Percentiles rank a stretch among this genome's conserved stretches.
Evolutionary conservation across 2,113 vertebrate species (phyloP).

Genomic region (Noturus placidus): DNA sequence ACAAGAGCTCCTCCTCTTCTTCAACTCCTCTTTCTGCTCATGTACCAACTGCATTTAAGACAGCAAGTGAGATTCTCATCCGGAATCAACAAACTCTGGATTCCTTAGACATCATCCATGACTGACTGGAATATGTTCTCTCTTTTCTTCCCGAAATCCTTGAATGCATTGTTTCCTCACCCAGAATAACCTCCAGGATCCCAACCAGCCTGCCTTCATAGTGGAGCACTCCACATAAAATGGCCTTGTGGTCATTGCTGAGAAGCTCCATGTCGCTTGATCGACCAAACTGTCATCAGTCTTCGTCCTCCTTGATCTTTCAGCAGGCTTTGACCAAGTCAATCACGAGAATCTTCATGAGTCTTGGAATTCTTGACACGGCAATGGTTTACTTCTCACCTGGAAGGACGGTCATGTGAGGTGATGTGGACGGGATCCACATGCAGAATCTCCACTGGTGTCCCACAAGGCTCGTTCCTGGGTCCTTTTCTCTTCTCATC

Average conservation of each 20-base stretch:
- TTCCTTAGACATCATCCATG: not conserved
- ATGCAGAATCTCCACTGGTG: not conserved
- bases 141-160: not conserved
- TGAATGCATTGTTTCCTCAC: not conserved
- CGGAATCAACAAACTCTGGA: not conserved
- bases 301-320: not conserved
- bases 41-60: not conserved
- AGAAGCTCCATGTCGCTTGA: not conserved
- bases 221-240: not conserved
- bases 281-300: not conserved
- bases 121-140: not conserved
- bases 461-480: not conserved
- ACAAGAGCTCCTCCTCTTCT: not conserved
- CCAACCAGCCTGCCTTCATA: not conserved
- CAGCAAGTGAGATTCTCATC: not conserved
- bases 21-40: not conserved
- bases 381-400: not conserved
- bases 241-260: not conserved
- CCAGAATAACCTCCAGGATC: not conserved
- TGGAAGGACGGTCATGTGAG: not conserved
- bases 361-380: not conserved
- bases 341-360: not conserved
- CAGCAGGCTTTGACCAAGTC: not conserved
- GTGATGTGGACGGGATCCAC: not conserved
- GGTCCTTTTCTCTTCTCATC: not conserved